Evolutionary conservation across 2,797 vertebrate species (phyloP).

Genomic region (Parauchenoglanis ngamensis): DNA sequence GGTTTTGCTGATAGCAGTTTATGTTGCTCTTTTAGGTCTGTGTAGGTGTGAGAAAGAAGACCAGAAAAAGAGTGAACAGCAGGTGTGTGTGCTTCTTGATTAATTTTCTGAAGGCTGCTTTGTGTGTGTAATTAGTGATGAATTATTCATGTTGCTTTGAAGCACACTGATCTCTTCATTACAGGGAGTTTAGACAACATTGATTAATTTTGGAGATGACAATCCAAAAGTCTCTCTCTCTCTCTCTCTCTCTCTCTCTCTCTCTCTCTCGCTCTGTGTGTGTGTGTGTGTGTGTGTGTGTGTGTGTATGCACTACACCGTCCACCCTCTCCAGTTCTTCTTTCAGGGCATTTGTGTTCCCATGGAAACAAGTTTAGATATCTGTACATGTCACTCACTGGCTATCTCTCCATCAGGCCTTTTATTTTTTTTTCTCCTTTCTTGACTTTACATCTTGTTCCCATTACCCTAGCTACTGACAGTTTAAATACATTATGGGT

Average conservation of each 20-base stretch:
- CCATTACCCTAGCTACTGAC: background rate
- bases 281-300: conserved; percentile 2
- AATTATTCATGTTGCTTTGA: conserved; percentile 59
- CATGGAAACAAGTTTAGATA: conserved; percentile 46
- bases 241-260: conserved; percentile 1
- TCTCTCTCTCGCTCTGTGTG: conserved; percentile 8
- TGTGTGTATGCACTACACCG: background rate
- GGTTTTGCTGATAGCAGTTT: conserved; percentile 17
- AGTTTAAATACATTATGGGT: conserved; percentile 6
- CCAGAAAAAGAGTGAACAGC: conserved; percentile 38
- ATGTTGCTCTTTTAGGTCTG: conserved; percentile 3
- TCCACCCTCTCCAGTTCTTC: conserved; percentile 39
- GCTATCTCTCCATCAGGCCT: conserved; percentile 32
- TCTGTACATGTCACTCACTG: conserved; percentile 44
- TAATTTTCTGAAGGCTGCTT: conserved; percentile 48
- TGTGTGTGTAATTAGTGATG: conserved; percentile 55
- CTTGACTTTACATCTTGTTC: conserved; percentile 28
- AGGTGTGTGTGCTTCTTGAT: conserved; percentile 56
- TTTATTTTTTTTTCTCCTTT: conserved; percentile 21
- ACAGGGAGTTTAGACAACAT: conserved; percentile 53
- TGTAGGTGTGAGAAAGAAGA: conserved; percentile 19
- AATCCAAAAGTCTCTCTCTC: conserved; percentile 18
- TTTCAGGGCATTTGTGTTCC: conserved; percentile 43
- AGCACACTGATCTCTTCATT: conserved; percentile 54
- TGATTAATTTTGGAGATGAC: conserved; percentile 50